Evolutionary conservation across 2,113 vertebrate species (phyloP).

Genomic region (Clarias batrachus): DNA sequence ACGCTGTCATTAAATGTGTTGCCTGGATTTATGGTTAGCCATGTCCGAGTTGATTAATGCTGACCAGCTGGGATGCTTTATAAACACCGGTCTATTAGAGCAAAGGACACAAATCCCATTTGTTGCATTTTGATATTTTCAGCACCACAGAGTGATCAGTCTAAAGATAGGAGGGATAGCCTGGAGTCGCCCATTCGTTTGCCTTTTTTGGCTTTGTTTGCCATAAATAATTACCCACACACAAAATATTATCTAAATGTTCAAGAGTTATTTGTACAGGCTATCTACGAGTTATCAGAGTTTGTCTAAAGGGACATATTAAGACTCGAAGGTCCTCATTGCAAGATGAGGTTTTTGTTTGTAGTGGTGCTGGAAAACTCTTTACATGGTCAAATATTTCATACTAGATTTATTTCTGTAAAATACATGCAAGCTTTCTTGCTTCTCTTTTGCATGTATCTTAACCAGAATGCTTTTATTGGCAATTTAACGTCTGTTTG

Average conservation of each 20-base stretch:
- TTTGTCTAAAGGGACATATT: slow-evolving; percentile 31
- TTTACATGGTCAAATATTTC: neutral
- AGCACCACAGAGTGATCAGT: neutral
- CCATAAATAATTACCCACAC: neutral
- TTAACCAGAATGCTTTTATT: neutral
- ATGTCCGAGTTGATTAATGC: neutral
- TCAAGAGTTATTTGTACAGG: slow-evolving; percentile 10
- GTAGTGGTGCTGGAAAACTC: neutral
- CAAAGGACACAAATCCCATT: neutral
- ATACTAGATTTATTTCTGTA: neutral
- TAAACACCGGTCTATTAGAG: neutral
- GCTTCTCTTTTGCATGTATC: neutral
- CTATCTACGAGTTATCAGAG: slow-evolving; percentile 51
- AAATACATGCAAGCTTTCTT: neutral
- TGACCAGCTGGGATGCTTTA: neutral
- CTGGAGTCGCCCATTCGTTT: neutral
- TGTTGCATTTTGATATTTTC: neutral
- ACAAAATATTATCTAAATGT: slow-evolving; percentile 16
- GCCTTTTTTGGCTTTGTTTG: slow-evolving; percentile 1
- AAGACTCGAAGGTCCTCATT: slow-evolving; percentile 41
- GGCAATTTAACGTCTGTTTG: neutral
- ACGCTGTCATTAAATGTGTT: neutral
- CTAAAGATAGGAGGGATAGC: neutral
- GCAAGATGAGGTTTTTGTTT: neutral
- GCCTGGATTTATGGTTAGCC: neutral